Conservation (phyloP, 2,888 invertebrate species). For the Amblyteles armatorius region DNA sequence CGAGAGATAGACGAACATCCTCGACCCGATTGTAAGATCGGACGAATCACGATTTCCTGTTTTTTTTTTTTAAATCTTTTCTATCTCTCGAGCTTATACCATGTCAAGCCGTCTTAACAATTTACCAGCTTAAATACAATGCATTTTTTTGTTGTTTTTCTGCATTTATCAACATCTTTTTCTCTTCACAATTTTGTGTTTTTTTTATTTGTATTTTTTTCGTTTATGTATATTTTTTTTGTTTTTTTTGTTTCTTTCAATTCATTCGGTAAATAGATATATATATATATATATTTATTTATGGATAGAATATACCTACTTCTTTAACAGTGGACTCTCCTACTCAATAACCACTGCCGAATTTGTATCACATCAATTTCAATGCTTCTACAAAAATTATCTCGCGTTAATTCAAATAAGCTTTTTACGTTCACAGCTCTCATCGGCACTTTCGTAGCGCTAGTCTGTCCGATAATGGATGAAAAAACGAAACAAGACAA, state of each 20-base stretch:
- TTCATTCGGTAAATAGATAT: slow-evolving; percentile 63
- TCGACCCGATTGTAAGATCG: slow-evolving; percentile 32
- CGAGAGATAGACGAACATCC: slow-evolving; percentile 6
- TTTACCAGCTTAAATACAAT: slow-evolving; percentile 62
- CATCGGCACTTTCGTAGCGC: slow-evolving; percentile 60
- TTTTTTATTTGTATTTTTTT: slow-evolving; percentile 64
- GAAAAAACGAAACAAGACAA: neutral
- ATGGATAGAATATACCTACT: slow-evolving; percentile 70
- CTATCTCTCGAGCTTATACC: slow-evolving; percentile 28
- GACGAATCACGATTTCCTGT: slow-evolving; percentile 41
- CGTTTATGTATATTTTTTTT: slow-evolving; percentile 38
- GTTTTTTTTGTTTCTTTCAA: slow-evolving; percentile 44
- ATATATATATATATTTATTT: slow-evolving; percentile 65
- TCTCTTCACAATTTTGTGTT: slow-evolving; percentile 61
- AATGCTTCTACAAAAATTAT: slow-evolving; percentile 74
- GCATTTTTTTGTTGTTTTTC: slow-evolving; percentile 61
- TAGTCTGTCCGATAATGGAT: slow-evolving; percentile 33
- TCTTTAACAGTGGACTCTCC: slow-evolving; percentile 66
- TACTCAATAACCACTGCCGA: slow-evolving; percentile 73
- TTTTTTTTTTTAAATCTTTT: slow-evolving; percentile 51
- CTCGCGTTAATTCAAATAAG: slow-evolving; percentile 51
- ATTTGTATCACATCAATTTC: slow-evolving; percentile 81
- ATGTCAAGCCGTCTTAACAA: slow-evolving; percentile 61
- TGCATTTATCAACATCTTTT: slow-evolving; percentile 61
- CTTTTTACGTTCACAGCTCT: slow-evolving; percentile 64